A percentile compares a stretch with the other conserved stretches of the same genome.
Evolutionary conservation across 92 coral and sea anemone species (phyloP).

Genomic region (Actinernus sp.): DNA sequence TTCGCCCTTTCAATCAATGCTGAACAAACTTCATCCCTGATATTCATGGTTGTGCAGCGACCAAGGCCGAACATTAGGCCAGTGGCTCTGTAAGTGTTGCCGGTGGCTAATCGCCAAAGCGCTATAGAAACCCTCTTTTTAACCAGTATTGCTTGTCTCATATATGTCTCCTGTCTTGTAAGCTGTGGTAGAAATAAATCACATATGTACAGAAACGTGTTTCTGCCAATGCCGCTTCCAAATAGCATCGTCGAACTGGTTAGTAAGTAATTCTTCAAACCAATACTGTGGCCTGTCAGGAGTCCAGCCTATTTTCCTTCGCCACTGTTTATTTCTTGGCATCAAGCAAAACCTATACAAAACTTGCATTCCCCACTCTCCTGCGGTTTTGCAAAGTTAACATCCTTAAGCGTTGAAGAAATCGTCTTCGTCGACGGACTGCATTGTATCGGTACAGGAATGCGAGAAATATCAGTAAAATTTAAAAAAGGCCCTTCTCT

Average conservation of each 20-base stretch:
- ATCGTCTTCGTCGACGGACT: too few species aligned
- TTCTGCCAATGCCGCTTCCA: constrained; percentile 61
- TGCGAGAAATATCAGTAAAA: too few species aligned
- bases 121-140: constrained; percentile 58
- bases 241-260: constrained; percentile 26
- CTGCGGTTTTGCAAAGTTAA: too few species aligned
- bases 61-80: constrained; percentile 54
- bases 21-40: constrained; percentile 64
- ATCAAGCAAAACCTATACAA: too few species aligned
- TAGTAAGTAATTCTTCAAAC: too few species aligned
- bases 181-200: constrained; percentile 42
- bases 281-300: too few species aligned
- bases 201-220: constrained; percentile 44
- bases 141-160: constrained; percentile 47
- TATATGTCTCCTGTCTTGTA: constrained; percentile 42
- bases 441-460: too few species aligned
- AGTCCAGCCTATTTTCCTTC: too few species aligned
- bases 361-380: too few species aligned
- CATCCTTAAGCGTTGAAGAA: too few species aligned
- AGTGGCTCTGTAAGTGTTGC: constrained; percentile 42
- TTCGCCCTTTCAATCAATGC: constrained; percentile 52
- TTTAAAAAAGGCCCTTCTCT: too few species aligned
- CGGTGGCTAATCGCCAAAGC: constrained; percentile 65
- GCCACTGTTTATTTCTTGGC: too few species aligned
- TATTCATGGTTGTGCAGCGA: constrained; percentile 59